Evolutionary conservation across 2,113 vertebrate species (phyloP), one percentile per base, ranked within the genome.

Genomic region (Pluvialis apricaria): DNA sequence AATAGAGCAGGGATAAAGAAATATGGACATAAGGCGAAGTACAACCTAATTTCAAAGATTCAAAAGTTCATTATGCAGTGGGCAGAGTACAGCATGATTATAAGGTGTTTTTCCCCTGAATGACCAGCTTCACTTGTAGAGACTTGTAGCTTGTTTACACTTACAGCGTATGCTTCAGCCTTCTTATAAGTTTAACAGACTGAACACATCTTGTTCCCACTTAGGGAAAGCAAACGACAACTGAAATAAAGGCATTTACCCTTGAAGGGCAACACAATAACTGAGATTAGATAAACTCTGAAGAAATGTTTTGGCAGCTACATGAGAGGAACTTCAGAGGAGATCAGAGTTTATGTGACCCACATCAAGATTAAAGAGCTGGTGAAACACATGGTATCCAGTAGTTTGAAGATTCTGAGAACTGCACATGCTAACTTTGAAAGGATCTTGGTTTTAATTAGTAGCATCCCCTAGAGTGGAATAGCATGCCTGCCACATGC

Each of bases 271-370:
- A 87, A 65, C 42, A 73, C 52, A 80, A 40, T 62, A 44, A 89
- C 61, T 68, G 25, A 93, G 71, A 75, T 61, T 44, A 68, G 71
- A 75, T 5, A 31, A 93, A 95, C 72, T 87, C 69, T 34, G 36
- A 95, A 69, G 57, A 86, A 96, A 92, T 38, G 29, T 75, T 97
- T 94, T 92, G 88, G 83, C 75, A 95, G 69, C 73, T 91, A 70
- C 28, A 60, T 14, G 62, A 95, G 69, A 96, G 22, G 45, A 87
- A 86, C 38, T 75, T 54, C 65, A 80, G 38, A 64, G 58, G 42
- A 94, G 71, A 96, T 38, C 51, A 78, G 70, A 68, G 15, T 76
- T 85, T 85, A 52, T 31, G 49, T 65, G 89, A 68, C 83, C 90
- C 60, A 68, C 61, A 89, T 42, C 68, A 73, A 90, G 60, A 69